Base-by-base conservation (phyloP, 2,888 invertebrate species). In the Rhopalosiphum nymphaeae region DNA sequence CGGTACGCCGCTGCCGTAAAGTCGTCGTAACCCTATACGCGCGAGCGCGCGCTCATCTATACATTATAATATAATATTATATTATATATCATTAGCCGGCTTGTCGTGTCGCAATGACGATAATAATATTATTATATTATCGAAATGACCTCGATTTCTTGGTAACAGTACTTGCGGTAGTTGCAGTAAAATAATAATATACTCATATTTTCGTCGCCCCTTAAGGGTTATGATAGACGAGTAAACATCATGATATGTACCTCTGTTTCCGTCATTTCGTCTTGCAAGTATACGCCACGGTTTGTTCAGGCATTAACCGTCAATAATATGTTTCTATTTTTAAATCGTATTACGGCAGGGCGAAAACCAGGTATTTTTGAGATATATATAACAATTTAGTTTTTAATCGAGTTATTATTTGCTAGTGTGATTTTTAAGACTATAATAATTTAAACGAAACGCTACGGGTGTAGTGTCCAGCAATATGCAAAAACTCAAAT, bases 1-100 rank as follows among this genome's bases (percentile, higher is more conserved):
- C 67, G 56, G 56, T 25, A 84, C 42, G 91, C 85, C 89, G 61
- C 56, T 61, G 85, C 85, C 78, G n/a, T 78, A 42, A 93, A 85
- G 78, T 89, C 88, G 88, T 92, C 53, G 93, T 90, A 85, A 85
- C 85, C 85, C 57, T 85, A 92, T 88, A 93, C 85, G 7, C 61
- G 36, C 86, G 21, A 36, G 36, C 86, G 46, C 85, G 53, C 89
- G 89, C 61, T 36, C n/a, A 56, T 36, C n/a, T 42, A 42, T 26
- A 89, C 36, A 56, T 49, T 26, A n/a, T 53, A n/a, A 44, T 44
- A 85, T 42, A 21, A 44, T 85, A 85, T 85, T 13, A 46, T 44
- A 86, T 86, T 46, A 49, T 87, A 49, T 87, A 87, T 87, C 44
- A 46, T 49, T 78, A 78, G 21, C 78, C 78, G 21, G 36, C 53